Evolutionary conservation across 1,140 invertebrate genomes (phyloP).

Genomic region (Vollenhovia emeryi): DNA sequence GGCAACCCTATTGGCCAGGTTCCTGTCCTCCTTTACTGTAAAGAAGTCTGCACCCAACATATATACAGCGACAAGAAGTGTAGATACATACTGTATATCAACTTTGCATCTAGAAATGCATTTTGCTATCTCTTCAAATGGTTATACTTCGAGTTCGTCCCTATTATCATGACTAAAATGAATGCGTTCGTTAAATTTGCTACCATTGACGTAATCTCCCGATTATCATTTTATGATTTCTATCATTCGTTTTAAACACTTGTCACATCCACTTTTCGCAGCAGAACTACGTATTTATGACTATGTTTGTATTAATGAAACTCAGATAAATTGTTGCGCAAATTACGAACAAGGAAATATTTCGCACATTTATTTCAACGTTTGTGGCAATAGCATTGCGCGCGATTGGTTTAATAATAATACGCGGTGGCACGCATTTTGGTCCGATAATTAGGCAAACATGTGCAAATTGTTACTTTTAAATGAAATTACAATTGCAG

Average conservation of each 20-base stretch:
- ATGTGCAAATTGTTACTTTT: background rate
- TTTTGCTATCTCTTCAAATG: constrained; percentile 9
- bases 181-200: background rate
- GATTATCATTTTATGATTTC: constrained; percentile 18
- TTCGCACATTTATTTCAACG: constrained; percentile 41
- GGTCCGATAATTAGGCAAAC: constrained; percentile 24
- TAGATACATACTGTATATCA: constrained; percentile 25
- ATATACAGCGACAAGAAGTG: constrained; percentile 38
- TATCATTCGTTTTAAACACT: constrained; percentile 3
- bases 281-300: background rate
- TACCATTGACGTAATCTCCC: background rate
- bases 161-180: constrained; percentile 29
- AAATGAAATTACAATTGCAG: constrained; percentile 18
- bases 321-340: constrained; percentile 3
- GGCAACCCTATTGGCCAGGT: constrained; percentile 57
- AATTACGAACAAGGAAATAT: constrained; percentile 28
- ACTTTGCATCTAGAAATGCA: constrained; percentile 20
- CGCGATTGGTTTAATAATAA: constrained; percentile 52
- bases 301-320: constrained; percentile 34
- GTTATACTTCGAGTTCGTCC: background rate
- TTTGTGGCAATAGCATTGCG: background rate
- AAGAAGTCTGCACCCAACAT: constrained; percentile 41
- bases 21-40: constrained; percentile 26
- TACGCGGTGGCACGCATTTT: constrained; percentile 1
- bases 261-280: background rate